Conservation (phyloP, 2,797 vertebrate species). For the Podarcis lilfordi region DNA sequence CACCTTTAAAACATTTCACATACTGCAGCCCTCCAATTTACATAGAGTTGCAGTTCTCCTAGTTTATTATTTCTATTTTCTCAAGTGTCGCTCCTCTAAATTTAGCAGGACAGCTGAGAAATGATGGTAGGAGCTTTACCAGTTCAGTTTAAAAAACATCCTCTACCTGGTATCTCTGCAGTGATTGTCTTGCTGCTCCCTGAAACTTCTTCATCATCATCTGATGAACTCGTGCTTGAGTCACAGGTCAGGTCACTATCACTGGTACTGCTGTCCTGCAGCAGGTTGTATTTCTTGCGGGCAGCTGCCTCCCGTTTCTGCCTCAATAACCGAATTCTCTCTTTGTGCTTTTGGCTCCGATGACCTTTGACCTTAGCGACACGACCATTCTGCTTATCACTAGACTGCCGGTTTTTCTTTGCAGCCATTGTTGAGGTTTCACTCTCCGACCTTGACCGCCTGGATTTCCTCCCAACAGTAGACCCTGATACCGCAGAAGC, state of each 20-base stretch:
- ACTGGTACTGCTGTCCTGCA: conserved; percentile 99
- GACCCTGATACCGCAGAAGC: conserved; percentile 75
- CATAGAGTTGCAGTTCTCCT: conserved; percentile 77
- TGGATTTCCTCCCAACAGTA: conserved; percentile 86
- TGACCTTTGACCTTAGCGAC: conserved; percentile 90
- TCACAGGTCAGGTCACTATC: conserved; percentile 98
- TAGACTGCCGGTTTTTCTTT: conserved; percentile 95
- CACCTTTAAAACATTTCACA: conserved; percentile 54
- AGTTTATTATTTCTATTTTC: conserved; percentile 55
- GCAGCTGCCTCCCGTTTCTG: conserved; percentile 97
- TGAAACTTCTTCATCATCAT: conserved; percentile 91
- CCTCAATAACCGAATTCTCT: conserved; percentile 92
- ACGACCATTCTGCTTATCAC: conserved; percentile 92
- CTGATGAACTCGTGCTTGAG: conserved; percentile 86
- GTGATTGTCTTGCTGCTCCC: conserved; percentile 98
- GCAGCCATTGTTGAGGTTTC: conserved; percentile 93
- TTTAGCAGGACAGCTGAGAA: conserved; percentile 76
- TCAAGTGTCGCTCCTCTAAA: conserved; percentile 78
- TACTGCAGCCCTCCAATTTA: conserved; percentile 79
- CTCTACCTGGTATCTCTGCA: conserved; percentile 97
- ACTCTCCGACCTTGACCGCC: conserved; percentile 92
- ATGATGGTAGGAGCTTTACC: conserved; percentile 70
- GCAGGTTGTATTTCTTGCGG: conserved; percentile 95
- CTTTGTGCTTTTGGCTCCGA: conserved; percentile 97
- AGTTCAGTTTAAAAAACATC: conserved; percentile 85